A percentile compares a stretch with the other conserved stretches of the same genome.
Conservation (phyloP, 2,888 invertebrate species). For the Tinea trinotella region DNA sequence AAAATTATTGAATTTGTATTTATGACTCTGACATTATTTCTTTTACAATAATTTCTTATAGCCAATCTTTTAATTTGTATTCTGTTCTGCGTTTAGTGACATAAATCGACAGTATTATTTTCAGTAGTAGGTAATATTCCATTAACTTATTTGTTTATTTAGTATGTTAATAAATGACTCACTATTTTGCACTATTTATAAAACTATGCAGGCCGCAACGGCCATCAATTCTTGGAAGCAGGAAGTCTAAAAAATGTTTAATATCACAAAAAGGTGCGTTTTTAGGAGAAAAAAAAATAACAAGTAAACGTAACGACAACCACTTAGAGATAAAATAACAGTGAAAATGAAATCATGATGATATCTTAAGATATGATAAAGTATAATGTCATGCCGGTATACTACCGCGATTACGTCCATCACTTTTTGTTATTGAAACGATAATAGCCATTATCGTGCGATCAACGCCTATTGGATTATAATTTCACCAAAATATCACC, state of each 20-base stretch:
- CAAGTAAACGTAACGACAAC: not conserved
- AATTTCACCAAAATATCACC: slow-evolving; percentile 1
- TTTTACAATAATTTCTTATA: no score
- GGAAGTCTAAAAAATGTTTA: not conserved
- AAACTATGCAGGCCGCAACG: not conserved
- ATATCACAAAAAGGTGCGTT: not conserved
- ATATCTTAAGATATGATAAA: not conserved
- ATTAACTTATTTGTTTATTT: not conserved
- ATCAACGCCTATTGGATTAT: not conserved
- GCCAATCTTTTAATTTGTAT: no score
- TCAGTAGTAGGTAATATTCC: no score
- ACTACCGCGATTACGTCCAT: not conserved
- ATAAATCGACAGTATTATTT: no score
- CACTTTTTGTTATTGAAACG: not conserved
- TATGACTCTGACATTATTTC: no score
- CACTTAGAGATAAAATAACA: not conserved
- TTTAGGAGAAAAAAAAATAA: not conserved
- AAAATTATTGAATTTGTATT: no score
- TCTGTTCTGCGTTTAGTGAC: no score
- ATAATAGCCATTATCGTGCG: not conserved
- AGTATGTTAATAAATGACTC: not conserved
- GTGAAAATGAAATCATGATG: slow-evolving; percentile 2
- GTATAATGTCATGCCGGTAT: not conserved
- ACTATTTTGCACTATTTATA: not conserved
- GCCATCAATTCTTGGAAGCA: not conserved